These are phyloP conservation scores for Parnassius glacialis DNA, from an alignment of 2,888 invertebrate species.

Conservation along the genomic window DNA sequence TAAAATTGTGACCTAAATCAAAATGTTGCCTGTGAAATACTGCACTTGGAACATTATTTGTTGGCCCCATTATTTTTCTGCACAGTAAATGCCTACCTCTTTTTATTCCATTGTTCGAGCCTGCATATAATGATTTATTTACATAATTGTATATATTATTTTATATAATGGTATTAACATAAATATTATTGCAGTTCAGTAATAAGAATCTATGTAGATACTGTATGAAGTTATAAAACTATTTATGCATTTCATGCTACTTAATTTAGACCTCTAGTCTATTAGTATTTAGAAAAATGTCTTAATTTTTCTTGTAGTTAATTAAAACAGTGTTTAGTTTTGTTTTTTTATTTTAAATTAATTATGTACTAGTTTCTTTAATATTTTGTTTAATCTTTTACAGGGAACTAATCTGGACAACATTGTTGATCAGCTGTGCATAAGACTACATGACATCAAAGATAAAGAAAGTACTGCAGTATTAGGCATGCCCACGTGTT, in stretches of 20 bases:
- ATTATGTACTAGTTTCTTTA: not conserved
- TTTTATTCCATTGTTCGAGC: constrained; percentile 62
- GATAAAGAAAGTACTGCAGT: constrained; percentile 62
- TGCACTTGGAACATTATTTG: constrained; percentile 46
- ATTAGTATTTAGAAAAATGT: not conserved
- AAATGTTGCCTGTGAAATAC: constrained; percentile 60
- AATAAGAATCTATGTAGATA: constrained; percentile 2
- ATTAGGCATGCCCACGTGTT: constrained; percentile 78
- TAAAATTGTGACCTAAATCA: constrained; percentile 22
- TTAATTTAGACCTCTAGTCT: not conserved
- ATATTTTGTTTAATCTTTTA: constrained; percentile 41
- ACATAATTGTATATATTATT: constrained; percentile 36
- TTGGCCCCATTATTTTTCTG: constrained; percentile 50
- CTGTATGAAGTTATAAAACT: constrained; percentile 2
- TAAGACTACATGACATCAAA: constrained; percentile 86
- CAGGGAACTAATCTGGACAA: constrained; percentile 90
- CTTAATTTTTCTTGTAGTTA: not conserved
- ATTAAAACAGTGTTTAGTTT: constrained; percentile 4
- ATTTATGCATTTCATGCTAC: not conserved
- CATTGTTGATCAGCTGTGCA: constrained; percentile 91
- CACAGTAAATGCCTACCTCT: constrained; percentile 51
- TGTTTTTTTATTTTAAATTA: constrained; percentile 2
- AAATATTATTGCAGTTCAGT: constrained; percentile 13
- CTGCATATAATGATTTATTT: constrained; percentile 44
- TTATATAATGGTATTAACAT: constrained; percentile 29